Conservation (phyloP, 2,113 vertebrate genomes). For the Microcebus lehilahytsara region DNA sequence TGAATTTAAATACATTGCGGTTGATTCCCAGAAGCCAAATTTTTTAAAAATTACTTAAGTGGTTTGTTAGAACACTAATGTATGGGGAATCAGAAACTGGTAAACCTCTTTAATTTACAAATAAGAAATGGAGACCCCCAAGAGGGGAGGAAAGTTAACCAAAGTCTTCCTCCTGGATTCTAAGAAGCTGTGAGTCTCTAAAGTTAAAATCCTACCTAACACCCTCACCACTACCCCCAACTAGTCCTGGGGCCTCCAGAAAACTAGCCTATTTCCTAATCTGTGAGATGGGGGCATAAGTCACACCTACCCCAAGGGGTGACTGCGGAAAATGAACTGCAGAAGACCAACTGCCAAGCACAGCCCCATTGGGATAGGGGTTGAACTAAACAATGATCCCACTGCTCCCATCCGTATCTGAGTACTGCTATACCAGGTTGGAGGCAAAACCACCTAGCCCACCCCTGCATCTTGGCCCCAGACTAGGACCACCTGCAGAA, state of each 20-base stretch:
- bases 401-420: neutral
- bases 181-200: neutral
- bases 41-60: neutral
- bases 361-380: rapidly evolving
- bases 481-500: rapidly evolving
- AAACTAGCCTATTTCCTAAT: neutral
- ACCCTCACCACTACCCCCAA: neutral
- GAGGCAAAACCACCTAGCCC: neutral
- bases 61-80: neutral
- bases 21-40: neutral
- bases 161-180: neutral
- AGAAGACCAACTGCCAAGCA: no score
- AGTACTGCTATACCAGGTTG: rapidly evolving
- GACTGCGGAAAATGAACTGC: neutral
- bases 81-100: neutral
- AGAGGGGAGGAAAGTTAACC: neutral
- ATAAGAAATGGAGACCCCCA: neutral
- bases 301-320: neutral
- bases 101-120: neutral
- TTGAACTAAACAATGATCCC: neutral
- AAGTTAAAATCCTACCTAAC: neutral
- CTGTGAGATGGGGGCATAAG: neutral
- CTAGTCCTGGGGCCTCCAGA: neutral
- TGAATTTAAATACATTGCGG: neutral
- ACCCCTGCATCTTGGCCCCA: no score